Conservation (phyloP, 1,140 invertebrate species). For the Penaeus vannamei region DNA sequence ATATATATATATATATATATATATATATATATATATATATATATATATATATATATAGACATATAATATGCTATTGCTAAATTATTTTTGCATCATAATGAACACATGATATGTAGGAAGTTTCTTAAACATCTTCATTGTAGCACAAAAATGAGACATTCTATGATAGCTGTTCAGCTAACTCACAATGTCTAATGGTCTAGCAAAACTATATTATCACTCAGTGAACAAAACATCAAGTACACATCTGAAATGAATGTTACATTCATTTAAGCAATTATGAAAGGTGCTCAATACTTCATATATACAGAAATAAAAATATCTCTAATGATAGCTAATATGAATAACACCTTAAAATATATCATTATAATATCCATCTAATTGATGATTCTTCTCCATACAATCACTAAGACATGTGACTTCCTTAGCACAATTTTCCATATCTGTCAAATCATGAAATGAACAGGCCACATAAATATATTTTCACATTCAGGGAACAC, state of each 20-base stretch:
- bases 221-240: constrained; percentile 22
- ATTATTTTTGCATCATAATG: too few species aligned
- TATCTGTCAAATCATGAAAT: too few species aligned
- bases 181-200: constrained; percentile 25
- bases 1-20: too few species aligned
- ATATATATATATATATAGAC: too few species aligned
- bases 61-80: too few species aligned
- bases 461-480: too few species aligned
- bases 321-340: constrained; percentile 31
- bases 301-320: constrained; percentile 41
- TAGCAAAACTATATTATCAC: constrained; percentile 36
- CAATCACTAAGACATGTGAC: too few species aligned
- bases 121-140: constrained; percentile 20
- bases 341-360: constrained; percentile 32
- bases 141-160: constrained; percentile 34
- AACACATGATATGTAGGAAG: constrained; percentile 12
- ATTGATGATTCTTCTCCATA: too few species aligned
- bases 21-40: too few species aligned
- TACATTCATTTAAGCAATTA: constrained; percentile 37
- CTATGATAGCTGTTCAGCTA: constrained; percentile 17
- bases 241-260: not conserved
- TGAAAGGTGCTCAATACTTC: constrained; percentile 37
- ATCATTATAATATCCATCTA: not conserved
- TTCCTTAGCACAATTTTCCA: too few species aligned
- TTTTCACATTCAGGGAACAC: too few species aligned